phyloP scores from a whole-genome alignment of 2,888 invertebrate genomes.

The Sacculina carcini region DNA sequence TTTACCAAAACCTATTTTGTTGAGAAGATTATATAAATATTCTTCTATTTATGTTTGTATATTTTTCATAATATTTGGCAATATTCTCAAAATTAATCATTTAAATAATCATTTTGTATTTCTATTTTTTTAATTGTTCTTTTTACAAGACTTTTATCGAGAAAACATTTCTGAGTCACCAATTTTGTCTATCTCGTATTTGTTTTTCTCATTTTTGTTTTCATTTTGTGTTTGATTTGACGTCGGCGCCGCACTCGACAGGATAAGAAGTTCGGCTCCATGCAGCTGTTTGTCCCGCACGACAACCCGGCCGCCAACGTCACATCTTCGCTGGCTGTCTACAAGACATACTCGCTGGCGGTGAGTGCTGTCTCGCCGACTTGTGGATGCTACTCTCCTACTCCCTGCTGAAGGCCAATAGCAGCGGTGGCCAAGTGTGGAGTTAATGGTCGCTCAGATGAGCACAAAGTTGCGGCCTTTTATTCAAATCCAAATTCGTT shows the following conservation, averaged over 20 bases:
- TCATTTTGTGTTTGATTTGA: no score
- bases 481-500: no score
- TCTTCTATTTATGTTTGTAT: background rate
- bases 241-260: no score
- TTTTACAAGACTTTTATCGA: background rate
- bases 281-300: conserved; percentile 49
- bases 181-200: background rate
- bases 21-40: background rate
- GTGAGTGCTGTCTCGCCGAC: background rate
- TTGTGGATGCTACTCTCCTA: no score
- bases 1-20: background rate
- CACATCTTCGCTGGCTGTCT: conserved; percentile 44
- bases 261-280: conserved; percentile 68
- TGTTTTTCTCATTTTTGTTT: no score
- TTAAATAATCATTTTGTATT: no score
- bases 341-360: conserved; percentile 46
- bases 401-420: no score
- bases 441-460: no score
- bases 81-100: no score
- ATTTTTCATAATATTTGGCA: no score
- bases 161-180: conserved; percentile 1
- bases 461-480: no score
- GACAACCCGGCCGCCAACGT: conserved; percentile 43
- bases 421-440: no score
- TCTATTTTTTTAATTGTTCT: background rate